Conservation (phyloP, 2,797 vertebrate genomes). For the Chanos chanos region DNA sequence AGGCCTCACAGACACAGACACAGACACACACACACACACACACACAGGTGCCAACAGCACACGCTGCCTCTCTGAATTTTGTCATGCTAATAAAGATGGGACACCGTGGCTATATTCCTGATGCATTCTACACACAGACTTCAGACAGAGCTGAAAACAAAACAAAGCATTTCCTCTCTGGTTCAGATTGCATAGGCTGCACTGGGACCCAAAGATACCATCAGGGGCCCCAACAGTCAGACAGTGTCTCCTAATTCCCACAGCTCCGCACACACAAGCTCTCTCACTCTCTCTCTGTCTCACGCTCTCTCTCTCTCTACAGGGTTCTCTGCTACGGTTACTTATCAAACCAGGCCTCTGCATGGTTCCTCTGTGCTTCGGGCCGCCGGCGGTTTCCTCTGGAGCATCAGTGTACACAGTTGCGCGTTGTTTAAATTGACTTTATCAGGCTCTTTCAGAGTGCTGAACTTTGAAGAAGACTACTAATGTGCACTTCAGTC, state of each 20-base stretch:
- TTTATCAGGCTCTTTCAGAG: not conserved
- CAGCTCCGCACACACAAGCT: conserved; percentile 23
- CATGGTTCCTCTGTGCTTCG: conserved; percentile 21
- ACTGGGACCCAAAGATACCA: conserved; percentile 16
- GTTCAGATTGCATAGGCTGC: too few species aligned
- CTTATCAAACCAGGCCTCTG: conserved; percentile 38
- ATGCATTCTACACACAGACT: too few species aligned
- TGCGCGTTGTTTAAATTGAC: conserved; percentile 24
- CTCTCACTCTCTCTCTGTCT: too few species aligned
- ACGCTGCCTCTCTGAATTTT: too few species aligned
- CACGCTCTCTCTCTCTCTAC: conserved; percentile 24
- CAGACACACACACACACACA: too few species aligned
- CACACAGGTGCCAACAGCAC: too few species aligned
- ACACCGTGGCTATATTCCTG: too few species aligned
- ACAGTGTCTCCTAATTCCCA: conserved; percentile 35
- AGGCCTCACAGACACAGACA: too few species aligned
- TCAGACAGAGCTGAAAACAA: too few species aligned
- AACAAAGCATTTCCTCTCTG: too few species aligned
- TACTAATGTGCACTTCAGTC: too few species aligned
- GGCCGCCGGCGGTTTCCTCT: conserved; percentile 14
- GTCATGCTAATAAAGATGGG: too few species aligned
- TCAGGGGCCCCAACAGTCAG: conserved; percentile 7
- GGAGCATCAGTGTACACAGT: conserved; percentile 1
- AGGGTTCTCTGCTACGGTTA: conserved; percentile 30
- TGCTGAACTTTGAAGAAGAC: conserved; percentile 18